Base-by-base conservation (phyloP, 2,888 invertebrate genomes). In the Tipula lateralis region DNA sequence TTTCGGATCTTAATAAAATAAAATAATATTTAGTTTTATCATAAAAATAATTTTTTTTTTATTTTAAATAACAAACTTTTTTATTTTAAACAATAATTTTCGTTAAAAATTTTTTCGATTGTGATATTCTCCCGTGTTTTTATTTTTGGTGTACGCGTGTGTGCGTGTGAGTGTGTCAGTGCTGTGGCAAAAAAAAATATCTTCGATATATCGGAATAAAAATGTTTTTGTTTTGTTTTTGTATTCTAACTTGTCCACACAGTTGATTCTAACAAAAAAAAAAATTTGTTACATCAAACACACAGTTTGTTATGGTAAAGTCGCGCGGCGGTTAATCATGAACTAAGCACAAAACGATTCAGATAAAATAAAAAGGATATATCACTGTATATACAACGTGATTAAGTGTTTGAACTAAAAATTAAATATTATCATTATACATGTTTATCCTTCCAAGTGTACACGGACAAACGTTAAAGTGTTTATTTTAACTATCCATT, bases 1-100 rank as follows among this genome's bases (percentile, higher is more conserved):
- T 66, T 66, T 90, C 90, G 90, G 89, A 90, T 90, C 86, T 87
- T 87, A 85, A 66, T 66, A 66, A 66, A 66, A 66, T 66, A 66
- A 66, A 66, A 66, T 66, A 66, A 66, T 66, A 66, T 66, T 66
- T 66, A 66, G 66, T 66, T 66, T 66, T 66, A 66, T 24, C 24
- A 66, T 66, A 66, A 66, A 66, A 66, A 50, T 50, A 66, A 24
- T 24, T 66, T 86, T 86, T 86, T 86, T 83, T 83, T 16, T 19
- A 7, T 36, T 5, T 83, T 29, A n/a, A n/a, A n/a, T n/a, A 32
- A 82, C 29, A 83, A 83, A 29, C 30, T 82, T 82, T 30, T 82
- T 80, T 24, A 29, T 80, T 29, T 82, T 82, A 12, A 24, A 66
- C 66, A 66, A 24, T 9, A 24, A 24, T 66, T 50, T 50, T 19